Percentiles rank a stretch among this genome's conserved stretches.
phyloP scores from a whole-genome alignment of 2,797 vertebrate genomes.

The Valencia hispanica region DNA sequence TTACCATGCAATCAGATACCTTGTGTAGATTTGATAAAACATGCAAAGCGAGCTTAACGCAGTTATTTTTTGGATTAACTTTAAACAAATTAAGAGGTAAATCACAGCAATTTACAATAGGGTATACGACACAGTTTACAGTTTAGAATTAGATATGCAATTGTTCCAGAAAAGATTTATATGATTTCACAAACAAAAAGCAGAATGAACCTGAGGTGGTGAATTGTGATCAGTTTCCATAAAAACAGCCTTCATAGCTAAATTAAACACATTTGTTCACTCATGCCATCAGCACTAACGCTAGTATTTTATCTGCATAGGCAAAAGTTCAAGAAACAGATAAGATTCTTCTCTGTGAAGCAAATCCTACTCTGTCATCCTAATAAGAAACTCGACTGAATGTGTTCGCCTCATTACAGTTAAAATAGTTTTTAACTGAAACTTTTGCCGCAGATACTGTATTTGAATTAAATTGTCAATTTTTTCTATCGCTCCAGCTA shows the following conservation, averaged over 20 bases:
- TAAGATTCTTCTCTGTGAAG: neutral
- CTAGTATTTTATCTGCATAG: neutral
- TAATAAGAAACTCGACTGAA: neutral
- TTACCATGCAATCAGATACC: neutral
- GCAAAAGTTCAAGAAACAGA: neutral
- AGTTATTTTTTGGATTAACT: neutral
- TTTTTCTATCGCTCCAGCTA: constrained; percentile 9
- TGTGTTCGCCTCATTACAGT: neutral
- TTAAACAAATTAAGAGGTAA: neutral
- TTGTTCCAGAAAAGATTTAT: neutral
- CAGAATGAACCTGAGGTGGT: neutral
- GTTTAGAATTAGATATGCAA: neutral
- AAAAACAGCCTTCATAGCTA: neutral
- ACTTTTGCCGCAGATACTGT: neutral
- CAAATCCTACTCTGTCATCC: neutral
- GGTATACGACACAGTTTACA: neutral
- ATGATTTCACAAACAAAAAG: neutral
- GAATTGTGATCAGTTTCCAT: too few species aligned
- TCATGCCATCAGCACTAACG: neutral
- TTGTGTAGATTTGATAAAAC: neutral
- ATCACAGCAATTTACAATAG: neutral
- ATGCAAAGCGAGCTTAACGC: neutral
- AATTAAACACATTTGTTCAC: neutral
- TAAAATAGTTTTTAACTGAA: constrained; percentile 6
- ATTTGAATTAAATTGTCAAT: constrained; percentile 8